A percentile compares a stretch with the other conserved stretches of the same genome.
These are phyloP conservation scores for Hylaeus anthracinus DNA, from an alignment of 1,140 invertebrate genomes.

Conservation along the genomic window DNA sequence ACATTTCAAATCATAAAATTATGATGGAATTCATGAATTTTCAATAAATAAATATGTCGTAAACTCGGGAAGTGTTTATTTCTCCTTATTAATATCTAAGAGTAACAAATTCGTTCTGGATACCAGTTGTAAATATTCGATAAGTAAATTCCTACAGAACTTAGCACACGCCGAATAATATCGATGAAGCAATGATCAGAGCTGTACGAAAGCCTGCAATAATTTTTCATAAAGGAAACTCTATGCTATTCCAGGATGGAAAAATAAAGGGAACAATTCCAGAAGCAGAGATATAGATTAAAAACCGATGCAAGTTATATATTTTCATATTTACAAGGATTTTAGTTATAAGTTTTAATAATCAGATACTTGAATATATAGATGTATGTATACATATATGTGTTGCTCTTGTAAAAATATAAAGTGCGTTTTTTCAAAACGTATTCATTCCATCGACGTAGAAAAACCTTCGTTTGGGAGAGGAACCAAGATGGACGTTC, in stretches of 20 bases:
- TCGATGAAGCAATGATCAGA: too few relatives aligned
- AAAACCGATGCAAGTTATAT: constrained; percentile 67
- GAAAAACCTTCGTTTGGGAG: neutral
- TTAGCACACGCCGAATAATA: too few relatives aligned
- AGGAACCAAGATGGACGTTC: neutral
- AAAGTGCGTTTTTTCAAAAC: constrained; percentile 67
- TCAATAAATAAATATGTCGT: too few relatives aligned
- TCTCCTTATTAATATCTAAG: too few relatives aligned
- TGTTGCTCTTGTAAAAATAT: constrained; percentile 69
- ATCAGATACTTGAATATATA: constrained; percentile 54
- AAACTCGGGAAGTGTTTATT: too few relatives aligned
- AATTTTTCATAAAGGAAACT: too few relatives aligned
- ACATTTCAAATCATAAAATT: too few relatives aligned
- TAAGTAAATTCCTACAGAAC: too few relatives aligned
- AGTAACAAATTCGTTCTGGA: too few relatives aligned
- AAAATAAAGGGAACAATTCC: constrained; percentile 6
- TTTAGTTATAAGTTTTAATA: constrained; percentile 57
- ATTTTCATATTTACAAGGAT: constrained; percentile 67
- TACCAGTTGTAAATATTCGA: too few relatives aligned
- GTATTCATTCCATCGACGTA: constrained; percentile 53
- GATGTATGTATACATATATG: constrained; percentile 51
- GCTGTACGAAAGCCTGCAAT: too few relatives aligned
- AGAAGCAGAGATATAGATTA: constrained; percentile 57
- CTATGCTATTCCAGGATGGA: neutral
- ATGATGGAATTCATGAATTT: too few relatives aligned